Evolutionary conservation across 2,113 vertebrate species (phyloP).

Genomic region (Peromyscus californicus): DNA sequence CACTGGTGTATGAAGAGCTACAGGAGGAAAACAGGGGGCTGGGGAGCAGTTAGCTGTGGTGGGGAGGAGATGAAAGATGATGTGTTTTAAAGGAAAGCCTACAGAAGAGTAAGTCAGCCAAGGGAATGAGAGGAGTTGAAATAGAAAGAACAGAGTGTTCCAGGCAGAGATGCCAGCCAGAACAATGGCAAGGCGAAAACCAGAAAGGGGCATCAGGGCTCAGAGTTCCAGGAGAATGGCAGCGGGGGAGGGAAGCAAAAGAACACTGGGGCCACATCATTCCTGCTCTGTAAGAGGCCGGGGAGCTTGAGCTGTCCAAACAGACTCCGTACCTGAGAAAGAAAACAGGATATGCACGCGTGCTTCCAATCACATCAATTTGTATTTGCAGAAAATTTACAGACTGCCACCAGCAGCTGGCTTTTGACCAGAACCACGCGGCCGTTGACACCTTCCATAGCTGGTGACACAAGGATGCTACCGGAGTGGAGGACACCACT

Average conservation of each 20-base stretch:
- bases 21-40: neutral
- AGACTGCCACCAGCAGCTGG: neutral
- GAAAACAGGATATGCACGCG: neutral
- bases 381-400: neutral
- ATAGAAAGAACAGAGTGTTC: neutral
- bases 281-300: neutral
- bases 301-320: neutral
- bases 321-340: neutral
- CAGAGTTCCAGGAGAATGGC: neutral
- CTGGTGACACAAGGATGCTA: neutral
- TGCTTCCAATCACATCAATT: conserved; percentile 13
- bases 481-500: neutral
- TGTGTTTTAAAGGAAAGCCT: neutral
- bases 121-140: neutral
- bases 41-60: neutral
- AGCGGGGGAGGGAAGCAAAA: too few relatives aligned
- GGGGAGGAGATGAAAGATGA: neutral
- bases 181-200: neutral
- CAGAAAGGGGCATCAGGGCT: neutral
- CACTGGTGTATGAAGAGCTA: neutral
- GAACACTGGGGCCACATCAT: neutral
- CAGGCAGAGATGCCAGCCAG: neutral
- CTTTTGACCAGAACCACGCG: neutral
- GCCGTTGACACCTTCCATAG: neutral
- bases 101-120: neutral